Percentiles rank a stretch among this genome's conserved stretches.
phyloP scores from a whole-genome alignment of 2,113 vertebrate species.

The Paradoxurus hermaphroditus region DNA sequence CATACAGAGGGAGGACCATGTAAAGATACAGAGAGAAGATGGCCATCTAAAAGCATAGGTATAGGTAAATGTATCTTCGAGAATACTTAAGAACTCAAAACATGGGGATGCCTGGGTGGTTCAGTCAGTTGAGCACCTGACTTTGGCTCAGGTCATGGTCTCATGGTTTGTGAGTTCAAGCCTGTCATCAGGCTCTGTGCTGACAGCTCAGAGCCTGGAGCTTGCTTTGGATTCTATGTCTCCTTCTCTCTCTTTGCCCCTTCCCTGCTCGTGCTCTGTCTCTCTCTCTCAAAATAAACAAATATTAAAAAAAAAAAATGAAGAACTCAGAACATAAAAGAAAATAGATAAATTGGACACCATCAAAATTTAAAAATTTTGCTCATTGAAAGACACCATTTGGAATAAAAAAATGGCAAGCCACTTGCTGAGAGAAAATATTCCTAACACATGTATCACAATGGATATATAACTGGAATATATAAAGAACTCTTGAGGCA shows the following conservation, averaged over 20 bases:
- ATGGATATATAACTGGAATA: neutral
- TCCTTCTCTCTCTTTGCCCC: too few species aligned
- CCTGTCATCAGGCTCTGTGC: too few species aligned
- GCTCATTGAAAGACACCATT: neutral
- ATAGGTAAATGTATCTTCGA: neutral
- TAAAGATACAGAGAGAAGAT: neutral
- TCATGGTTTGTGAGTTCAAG: too few species aligned
- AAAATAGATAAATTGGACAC: neutral
- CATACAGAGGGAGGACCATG: neutral
- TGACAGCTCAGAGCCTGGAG: too few species aligned
- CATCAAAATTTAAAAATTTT: neutral
- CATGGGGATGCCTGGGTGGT: too few species aligned
- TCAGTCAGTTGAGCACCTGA: too few species aligned
- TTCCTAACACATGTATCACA: neutral
- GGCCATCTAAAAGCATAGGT: too few species aligned
- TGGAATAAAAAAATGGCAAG: neutral
- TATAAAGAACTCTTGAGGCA: neutral
- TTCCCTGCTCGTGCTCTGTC: too few species aligned
- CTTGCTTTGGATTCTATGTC: too few species aligned
- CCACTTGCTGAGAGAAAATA: neutral
- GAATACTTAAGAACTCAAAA: neutral
- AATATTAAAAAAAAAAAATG: neutral
- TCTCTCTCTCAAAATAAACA: too few species aligned
- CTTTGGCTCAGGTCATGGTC: too few species aligned
- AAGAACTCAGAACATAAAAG: neutral